These are phyloP conservation scores for Silvanus unidentatus DNA, from an alignment of 2,888 invertebrate species.

Conservation along the genomic window DNA sequence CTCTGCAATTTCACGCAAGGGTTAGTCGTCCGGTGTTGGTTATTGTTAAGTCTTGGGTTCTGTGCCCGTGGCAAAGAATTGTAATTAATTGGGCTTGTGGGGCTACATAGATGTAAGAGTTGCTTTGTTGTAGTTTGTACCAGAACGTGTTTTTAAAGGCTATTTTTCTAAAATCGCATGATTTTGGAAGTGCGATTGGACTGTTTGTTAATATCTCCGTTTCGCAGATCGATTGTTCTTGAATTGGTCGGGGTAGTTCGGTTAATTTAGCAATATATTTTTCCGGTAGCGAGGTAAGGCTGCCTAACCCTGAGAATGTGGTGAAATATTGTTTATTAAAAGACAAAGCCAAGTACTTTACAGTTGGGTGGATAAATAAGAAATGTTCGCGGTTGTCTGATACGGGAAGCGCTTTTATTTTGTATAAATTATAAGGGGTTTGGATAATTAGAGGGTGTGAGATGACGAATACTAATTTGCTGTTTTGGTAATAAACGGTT, in stretches of 20 bases:
- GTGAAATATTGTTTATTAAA: slow-evolving; percentile 7
- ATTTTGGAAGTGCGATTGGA: neutral
- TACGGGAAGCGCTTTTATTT: slow-evolving; percentile 10
- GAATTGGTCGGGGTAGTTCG: no score
- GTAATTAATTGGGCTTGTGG: no score
- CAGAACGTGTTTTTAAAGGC: neutral
- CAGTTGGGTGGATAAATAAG: slow-evolving; percentile 7
- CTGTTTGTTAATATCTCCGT: slow-evolving; percentile 5
- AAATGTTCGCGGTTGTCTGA: neutral
- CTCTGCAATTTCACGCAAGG: no score
- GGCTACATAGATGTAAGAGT: no score
- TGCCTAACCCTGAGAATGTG: slow-evolving; percentile 2
- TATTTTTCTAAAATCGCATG: slow-evolving; percentile 7
- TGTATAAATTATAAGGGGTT: slow-evolving; percentile 3
- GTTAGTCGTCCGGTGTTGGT: no score
- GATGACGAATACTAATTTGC: slow-evolving; percentile 10
- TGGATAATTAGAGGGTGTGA: slow-evolving; percentile 13
- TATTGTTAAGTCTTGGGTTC: no score
- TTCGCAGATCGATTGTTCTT: slow-evolving; percentile 11
- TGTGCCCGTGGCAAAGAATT: no score
- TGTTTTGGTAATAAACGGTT: slow-evolving; percentile 10
- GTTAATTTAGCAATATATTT: no score
- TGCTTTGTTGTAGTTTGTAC: no score
- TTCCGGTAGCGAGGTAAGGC: neutral
- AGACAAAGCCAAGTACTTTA: slow-evolving; percentile 11